Percentiles rank a stretch among this genome's conserved stretches.
Evolutionary conservation across 2,888 invertebrate genomes (phyloP).

Genomic region (Meloe dianella): DNA sequence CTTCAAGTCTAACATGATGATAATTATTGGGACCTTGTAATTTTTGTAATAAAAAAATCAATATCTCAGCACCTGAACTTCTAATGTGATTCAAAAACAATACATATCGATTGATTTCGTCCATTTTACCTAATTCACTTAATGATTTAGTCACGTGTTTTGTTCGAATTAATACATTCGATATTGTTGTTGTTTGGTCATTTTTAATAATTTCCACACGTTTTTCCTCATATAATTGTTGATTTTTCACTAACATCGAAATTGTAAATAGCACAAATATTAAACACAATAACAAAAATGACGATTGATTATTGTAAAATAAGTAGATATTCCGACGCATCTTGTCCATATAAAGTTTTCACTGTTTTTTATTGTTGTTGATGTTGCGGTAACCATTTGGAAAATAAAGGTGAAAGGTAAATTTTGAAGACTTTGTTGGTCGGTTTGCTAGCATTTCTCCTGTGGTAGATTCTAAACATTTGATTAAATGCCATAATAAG

Average conservation of each 20-base stretch:
- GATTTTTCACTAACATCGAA: neutral
- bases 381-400: neutral
- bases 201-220: neutral
- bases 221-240: neutral
- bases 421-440: slow-evolving; percentile 6
- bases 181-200: neutral
- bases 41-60: slow-evolving; percentile 66
- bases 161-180: slow-evolving; percentile 14
- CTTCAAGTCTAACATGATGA: slow-evolving; percentile 63
- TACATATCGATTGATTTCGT: slow-evolving; percentile 61
- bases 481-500: neutral
- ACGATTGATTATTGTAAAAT: neutral
- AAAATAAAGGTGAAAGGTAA: slow-evolving; percentile 48
- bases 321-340: neutral
- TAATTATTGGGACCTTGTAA: slow-evolving; percentile 67
- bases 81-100: slow-evolving; percentile 68
- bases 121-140: slow-evolving; percentile 60
- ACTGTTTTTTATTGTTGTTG: neutral
- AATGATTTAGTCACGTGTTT: slow-evolving; percentile 63
- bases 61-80: slow-evolving; percentile 66
- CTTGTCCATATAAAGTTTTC: neutral
- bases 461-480: neutral
- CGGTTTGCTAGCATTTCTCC: slow-evolving; percentile 3
- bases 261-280: neutral
- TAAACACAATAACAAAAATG: neutral